phyloP scores from a whole-genome alignment of 2,888 invertebrate species.

The Phengaris arion region DNA sequence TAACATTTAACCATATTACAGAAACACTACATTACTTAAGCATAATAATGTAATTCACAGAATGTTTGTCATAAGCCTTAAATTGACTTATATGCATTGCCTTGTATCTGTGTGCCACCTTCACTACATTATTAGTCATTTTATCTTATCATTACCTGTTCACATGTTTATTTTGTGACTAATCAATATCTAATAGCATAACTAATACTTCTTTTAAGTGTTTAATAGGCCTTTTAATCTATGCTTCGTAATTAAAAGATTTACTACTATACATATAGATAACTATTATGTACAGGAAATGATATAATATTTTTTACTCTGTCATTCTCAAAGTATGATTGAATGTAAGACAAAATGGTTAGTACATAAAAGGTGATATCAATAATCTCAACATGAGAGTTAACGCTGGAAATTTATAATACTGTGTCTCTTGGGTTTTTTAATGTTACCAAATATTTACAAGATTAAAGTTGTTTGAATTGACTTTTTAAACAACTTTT shows the following conservation, averaged over 20 bases:
- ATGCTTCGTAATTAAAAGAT: background rate
- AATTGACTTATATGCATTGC: constrained; percentile 25
- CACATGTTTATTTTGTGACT: constrained; percentile 64
- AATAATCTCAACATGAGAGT: background rate
- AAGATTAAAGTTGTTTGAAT: no score
- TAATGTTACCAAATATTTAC: no score
- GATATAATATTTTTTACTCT: background rate
- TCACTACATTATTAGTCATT: constrained; percentile 61
- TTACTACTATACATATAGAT: background rate
- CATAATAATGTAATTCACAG: background rate
- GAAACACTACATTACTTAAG: background rate
- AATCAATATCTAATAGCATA: constrained; percentile 40
- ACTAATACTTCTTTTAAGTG: background rate
- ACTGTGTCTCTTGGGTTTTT: no score
- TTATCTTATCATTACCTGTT: constrained; percentile 65
- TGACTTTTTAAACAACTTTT: background rate
- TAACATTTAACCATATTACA: background rate
- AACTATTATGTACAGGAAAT: background rate
- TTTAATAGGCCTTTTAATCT: constrained; percentile 2
- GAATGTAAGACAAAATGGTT: background rate
- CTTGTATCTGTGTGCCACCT: constrained; percentile 60
- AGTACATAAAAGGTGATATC: no score
- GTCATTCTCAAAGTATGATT: background rate
- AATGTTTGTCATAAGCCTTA: constrained; percentile 14
- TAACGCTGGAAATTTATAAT: background rate